Evolutionary conservation across 2,113 vertebrate genomes (phyloP).

Genomic region (Antechinus flavipes): DNA sequence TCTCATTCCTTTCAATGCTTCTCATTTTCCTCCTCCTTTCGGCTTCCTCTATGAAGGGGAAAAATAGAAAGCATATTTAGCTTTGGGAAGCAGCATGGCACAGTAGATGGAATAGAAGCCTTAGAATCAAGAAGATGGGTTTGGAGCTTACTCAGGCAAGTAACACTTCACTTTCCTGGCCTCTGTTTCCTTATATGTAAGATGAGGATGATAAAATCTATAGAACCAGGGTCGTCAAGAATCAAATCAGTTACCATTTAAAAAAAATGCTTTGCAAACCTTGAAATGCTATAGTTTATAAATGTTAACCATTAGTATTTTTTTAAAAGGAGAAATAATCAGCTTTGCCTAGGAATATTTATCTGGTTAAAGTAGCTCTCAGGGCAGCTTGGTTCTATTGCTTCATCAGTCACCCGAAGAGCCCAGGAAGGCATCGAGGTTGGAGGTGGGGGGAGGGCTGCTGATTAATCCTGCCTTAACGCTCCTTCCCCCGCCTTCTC

Average conservation of each 20-base stretch:
- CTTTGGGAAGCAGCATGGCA: background rate
- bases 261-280: background rate
- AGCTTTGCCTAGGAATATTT: background rate
- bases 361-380: background rate
- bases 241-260: background rate
- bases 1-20: background rate
- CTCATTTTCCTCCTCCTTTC: background rate
- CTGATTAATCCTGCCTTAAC: constrained; percentile 46
- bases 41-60: background rate
- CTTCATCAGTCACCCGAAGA: background rate
- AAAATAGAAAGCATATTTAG: background rate
- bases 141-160: background rate
- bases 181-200: background rate
- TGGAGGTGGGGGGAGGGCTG: background rate
- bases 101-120: background rate
- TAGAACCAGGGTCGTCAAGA: background rate
- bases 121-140: background rate
- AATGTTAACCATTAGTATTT: background rate
- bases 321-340: background rate
- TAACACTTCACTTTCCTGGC: background rate
- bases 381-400: background rate
- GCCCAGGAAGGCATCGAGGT: background rate
- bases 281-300: background rate
- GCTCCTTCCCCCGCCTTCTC: constrained; percentile 56
- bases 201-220: background rate